These are phyloP conservation scores for Hyperopisus bebe DNA, from an alignment of 2,113 vertebrate genomes.

Conservation along the genomic window DNA sequence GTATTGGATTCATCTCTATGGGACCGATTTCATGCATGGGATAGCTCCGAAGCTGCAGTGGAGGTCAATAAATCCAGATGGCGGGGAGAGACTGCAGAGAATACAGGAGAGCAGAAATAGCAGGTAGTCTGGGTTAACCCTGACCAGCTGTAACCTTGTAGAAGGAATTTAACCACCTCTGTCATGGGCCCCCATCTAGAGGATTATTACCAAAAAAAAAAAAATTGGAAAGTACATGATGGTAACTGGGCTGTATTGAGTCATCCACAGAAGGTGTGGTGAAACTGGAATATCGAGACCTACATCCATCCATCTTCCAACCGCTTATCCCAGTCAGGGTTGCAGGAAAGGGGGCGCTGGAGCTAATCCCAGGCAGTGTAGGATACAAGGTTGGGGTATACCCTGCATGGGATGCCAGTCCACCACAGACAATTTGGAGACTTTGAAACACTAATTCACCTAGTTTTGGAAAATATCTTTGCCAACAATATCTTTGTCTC, in stretches of 20 bases:
- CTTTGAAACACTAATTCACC: not conserved
- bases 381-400: not conserved
- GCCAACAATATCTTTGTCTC: not conserved
- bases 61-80: not conserved
- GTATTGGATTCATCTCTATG: not conserved
- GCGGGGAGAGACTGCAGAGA: not conserved
- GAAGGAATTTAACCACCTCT: not conserved
- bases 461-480: not conserved
- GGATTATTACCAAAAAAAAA: not conserved
- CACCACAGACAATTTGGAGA: not conserved
- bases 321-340: not conserved
- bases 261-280: not conserved
- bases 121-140: conserved; percentile 1
- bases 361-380: not conserved
- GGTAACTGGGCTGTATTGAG: not conserved
- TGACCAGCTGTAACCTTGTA: not conserved
- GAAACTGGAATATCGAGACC: not conserved
- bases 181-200: not conserved
- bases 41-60: not conserved
- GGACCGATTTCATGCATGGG: conserved; percentile 4
- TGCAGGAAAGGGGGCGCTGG: not conserved
- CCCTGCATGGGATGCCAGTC: not conserved
- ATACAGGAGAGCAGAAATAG: not conserved
- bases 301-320: not conserved
- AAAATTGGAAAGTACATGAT: not conserved